Conservation (phyloP, 2,888 invertebrate species). For the Agrilus cyanescens region DNA sequence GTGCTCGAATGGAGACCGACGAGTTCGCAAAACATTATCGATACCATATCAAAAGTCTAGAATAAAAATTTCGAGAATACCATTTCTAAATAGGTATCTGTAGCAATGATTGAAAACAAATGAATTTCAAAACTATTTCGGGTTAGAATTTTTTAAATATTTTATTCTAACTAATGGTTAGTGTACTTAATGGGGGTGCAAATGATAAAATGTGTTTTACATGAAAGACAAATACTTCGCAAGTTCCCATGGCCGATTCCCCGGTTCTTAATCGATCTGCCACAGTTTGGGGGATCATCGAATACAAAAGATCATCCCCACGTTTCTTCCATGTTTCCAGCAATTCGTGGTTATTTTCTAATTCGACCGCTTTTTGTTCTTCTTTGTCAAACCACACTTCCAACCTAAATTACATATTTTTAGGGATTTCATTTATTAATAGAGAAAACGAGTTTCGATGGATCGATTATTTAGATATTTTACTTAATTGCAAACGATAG, state of each 20-base stretch:
- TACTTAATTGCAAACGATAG: too few species aligned
- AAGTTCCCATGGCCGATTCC: slow-evolving; percentile 64
- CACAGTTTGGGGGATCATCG: slow-evolving; percentile 82
- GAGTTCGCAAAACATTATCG: slow-evolving; percentile 70
- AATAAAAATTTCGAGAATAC: slow-evolving; percentile 12
- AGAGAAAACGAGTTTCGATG: background rate
- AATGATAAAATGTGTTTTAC: background rate
- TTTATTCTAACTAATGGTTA: too few species aligned
- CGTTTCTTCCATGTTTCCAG: slow-evolving; percentile 76
- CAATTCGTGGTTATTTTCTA: slow-evolving; percentile 65
- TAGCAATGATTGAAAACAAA: too few species aligned
- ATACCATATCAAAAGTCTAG: slow-evolving; percentile 64
- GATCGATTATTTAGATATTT: too few species aligned
- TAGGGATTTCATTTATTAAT: background rate
- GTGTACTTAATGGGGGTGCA: too few species aligned
- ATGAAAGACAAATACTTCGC: slow-evolving; percentile 45
- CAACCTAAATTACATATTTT: slow-evolving; percentile 46
- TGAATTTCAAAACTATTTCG: too few species aligned
- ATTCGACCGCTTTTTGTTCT: slow-evolving; percentile 63
- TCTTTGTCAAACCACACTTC: slow-evolving; percentile 75
- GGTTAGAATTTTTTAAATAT: too few species aligned
- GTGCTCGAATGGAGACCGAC: slow-evolving; percentile 46
- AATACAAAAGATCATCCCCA: slow-evolving; percentile 77
- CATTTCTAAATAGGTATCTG: too few species aligned
- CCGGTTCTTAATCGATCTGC: slow-evolving; percentile 71